A percentile compares a stretch with the other conserved stretches of the same genome.
phyloP scores from a whole-genome alignment of 2,797 vertebrate genomes.

The Picus viridis region DNA sequence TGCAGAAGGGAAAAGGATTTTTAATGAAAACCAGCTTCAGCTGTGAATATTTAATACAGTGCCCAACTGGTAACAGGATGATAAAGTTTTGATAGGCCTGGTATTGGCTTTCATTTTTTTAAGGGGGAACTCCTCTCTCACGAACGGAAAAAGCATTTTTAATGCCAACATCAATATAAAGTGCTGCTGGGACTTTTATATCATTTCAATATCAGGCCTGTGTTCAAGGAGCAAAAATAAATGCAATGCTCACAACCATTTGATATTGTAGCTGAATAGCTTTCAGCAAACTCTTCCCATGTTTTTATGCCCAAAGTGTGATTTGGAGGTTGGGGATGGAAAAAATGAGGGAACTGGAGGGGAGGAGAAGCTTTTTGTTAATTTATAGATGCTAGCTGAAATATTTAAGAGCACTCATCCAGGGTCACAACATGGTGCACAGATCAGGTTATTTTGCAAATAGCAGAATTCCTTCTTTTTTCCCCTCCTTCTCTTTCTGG shows the following conservation, averaged over 20 bases:
- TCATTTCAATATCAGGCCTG: constrained; percentile 60
- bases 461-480: constrained; percentile 14
- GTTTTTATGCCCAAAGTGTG: constrained; percentile 48
- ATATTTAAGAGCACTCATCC: constrained; percentile 28
- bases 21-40: constrained; percentile 61
- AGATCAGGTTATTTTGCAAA: constrained; percentile 51
- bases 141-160: constrained; percentile 65
- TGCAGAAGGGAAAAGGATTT: constrained; percentile 45
- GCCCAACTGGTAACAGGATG: constrained; percentile 60
- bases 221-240: constrained; percentile 61
- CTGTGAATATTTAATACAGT: constrained; percentile 58
- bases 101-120: constrained; percentile 68
- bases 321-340: constrained; percentile 30
- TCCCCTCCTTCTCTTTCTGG: neutral
- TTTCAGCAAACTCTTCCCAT: constrained; percentile 55
- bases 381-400: constrained; percentile 28
- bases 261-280: constrained; percentile 39
- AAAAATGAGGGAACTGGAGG: constrained; percentile 20
- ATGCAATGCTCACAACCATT: constrained; percentile 49
- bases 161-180: constrained; percentile 73
- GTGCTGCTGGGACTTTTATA: constrained; percentile 64
- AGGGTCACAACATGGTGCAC: neutral
- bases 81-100: constrained; percentile 68
- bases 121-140: constrained; percentile 57
- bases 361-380: constrained; percentile 11